phyloP scores from a whole-genome alignment of 1,140 invertebrate genomes.

The Papilio aristodemus region DNA sequence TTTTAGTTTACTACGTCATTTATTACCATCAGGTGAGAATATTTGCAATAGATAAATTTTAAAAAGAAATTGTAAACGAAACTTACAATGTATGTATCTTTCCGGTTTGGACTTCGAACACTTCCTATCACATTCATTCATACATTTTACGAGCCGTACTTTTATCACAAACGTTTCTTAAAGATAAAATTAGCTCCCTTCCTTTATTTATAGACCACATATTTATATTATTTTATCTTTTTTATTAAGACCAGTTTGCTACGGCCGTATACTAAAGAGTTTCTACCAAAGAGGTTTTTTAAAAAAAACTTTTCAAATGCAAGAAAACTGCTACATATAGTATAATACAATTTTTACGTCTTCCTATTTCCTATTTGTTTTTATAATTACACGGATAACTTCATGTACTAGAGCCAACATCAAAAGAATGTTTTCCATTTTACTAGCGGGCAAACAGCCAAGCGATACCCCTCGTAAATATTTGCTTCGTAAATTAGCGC shows the following conservation, averaged over 20 bases:
- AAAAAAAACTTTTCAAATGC: neutral
- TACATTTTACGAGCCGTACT: neutral
- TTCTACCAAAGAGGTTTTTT: no score
- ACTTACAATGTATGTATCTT: neutral
- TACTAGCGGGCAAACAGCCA: conserved; percentile 10
- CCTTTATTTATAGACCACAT: neutral
- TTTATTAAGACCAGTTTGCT: no score
- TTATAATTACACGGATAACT: neutral
- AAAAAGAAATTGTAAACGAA: no score
- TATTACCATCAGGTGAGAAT: no score
- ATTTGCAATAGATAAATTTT: no score
- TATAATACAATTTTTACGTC: neutral
- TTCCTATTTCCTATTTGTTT: neutral
- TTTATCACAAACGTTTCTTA: conserved; percentile 5
- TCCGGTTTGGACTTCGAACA: neutral
- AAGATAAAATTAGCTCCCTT: conserved; percentile 1
- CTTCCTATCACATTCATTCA: conserved; percentile 1
- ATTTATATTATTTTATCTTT: no score
- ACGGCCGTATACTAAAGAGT: no score
- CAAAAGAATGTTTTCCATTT: conserved; percentile 3
- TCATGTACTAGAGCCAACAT: neutral
- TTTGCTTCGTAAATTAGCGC: conserved; percentile 8
- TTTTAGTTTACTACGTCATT: no score
- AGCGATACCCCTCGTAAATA: conserved; percentile 9
- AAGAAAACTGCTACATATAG: no score